Percentiles rank a stretch among this genome's conserved stretches.
phyloP scores from a whole-genome alignment of 2,797 vertebrate species.

The Glossophaga mutica region DNA sequence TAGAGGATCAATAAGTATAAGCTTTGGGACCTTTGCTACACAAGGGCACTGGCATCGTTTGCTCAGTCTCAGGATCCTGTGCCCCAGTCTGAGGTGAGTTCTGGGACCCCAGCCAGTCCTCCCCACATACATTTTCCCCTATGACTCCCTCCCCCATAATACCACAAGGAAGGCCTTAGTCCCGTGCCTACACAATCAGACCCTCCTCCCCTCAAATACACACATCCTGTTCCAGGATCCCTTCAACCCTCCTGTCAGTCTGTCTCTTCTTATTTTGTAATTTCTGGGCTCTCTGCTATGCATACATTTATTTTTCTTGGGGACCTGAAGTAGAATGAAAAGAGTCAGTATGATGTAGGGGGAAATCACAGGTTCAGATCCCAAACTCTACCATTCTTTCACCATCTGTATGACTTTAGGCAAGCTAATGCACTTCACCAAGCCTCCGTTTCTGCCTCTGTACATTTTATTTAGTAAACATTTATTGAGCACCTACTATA shows the following conservation, averaged over 20 bases:
- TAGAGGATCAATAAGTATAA: not conserved
- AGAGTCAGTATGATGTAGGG: not conserved
- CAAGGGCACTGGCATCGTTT: not conserved
- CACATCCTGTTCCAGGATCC: not conserved
- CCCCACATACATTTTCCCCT: not conserved
- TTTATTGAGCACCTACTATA: not conserved
- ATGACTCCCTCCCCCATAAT: not conserved
- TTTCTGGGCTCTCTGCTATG: not conserved
- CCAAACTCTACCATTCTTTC: slow-evolving; percentile 4
- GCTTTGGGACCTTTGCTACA: not conserved
- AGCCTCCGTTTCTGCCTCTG: not conserved
- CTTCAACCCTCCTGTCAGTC: not conserved
- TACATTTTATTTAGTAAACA: slow-evolving; percentile 25
- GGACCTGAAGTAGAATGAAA: not conserved
- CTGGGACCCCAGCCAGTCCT: not conserved
- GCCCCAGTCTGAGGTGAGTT: not conserved
- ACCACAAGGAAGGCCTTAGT: not conserved
- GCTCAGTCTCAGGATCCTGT: not conserved
- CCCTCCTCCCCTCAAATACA: not conserved
- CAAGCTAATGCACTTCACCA: not conserved
- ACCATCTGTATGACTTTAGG: slow-evolving; percentile 4
- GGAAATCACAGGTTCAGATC: not conserved
- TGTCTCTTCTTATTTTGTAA: not conserved
- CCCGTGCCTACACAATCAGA: not conserved
- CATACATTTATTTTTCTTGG: not conserved